Conservation (phyloP, 2,888 invertebrate species). For the Incurvaria masculella region DNA sequence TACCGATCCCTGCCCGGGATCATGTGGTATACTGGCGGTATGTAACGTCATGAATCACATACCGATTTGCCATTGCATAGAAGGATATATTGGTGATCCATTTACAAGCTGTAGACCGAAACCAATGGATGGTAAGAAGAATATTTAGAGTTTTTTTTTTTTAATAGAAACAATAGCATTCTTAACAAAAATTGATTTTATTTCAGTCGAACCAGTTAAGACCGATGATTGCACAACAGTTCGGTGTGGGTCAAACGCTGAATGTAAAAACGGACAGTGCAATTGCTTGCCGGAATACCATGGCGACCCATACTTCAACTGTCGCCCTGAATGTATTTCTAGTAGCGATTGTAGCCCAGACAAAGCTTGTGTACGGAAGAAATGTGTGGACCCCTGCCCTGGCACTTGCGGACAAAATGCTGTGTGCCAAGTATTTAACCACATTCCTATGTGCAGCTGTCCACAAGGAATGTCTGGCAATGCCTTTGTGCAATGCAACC, state of each 20-base stretch:
- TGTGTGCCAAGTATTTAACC: conserved; percentile 59
- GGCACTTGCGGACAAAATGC: conserved; percentile 67
- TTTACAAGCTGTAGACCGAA: conserved; percentile 58
- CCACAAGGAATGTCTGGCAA: conserved; percentile 62
- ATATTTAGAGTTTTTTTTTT: not conserved
- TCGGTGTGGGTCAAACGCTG: conserved; percentile 65
- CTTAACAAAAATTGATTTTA: conserved; percentile 6
- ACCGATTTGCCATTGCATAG: conserved; percentile 70
- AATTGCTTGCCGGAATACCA: conserved; percentile 68
- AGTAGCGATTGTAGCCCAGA: conserved; percentile 69
- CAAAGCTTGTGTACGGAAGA: conserved; percentile 70
- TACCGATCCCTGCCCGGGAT: conserved; percentile 74
- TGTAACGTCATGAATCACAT: conserved; percentile 70
- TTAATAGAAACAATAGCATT: not conserved
- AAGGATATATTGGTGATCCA: conserved; percentile 72
- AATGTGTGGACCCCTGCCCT: conserved; percentile 72
- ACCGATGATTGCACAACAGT: conserved; percentile 67
- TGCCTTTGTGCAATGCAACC: conserved; percentile 43
- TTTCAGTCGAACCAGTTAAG: conserved; percentile 34
- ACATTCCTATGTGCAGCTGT: conserved; percentile 67
- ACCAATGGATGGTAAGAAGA: conserved; percentile 48
- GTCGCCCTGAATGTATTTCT: conserved; percentile 75
- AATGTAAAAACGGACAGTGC: conserved; percentile 66
- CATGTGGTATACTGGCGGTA: conserved; percentile 62
- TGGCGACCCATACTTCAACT: conserved; percentile 71